Evolutionary conservation across 2,888 invertebrate genomes (phyloP).

Genomic region (Epistrophe grossulariae): DNA sequence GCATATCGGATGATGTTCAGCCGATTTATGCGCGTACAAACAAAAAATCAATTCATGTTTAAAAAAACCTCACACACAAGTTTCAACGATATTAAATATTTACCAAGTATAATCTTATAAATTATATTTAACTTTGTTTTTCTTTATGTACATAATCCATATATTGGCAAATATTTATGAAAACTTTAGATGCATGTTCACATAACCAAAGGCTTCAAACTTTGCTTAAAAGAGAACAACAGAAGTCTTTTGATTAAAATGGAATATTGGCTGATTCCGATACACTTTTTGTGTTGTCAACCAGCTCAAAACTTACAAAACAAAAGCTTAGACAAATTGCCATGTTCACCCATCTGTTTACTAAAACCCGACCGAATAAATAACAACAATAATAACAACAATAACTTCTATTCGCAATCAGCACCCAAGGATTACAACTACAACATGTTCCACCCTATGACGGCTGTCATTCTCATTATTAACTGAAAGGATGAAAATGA

Average conservation of each 20-base stretch:
- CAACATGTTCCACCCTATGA: constrained; percentile 7
- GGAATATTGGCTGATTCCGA: not conserved
- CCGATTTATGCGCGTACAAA: too few relatives aligned
- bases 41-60: too few relatives aligned
- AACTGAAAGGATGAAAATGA: constrained; percentile 54
- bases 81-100: not conserved
- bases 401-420: not conserved
- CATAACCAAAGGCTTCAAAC: constrained; percentile 9
- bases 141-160: not conserved
- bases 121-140: not conserved
- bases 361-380: not conserved
- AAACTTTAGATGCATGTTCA: not conserved
- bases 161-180: too few relatives aligned
- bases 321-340: constrained; percentile 26
- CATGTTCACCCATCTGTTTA: constrained; percentile 48
- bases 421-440: not conserved
- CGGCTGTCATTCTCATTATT: constrained; percentile 57
- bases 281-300: constrained; percentile 22
- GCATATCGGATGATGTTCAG: too few relatives aligned
- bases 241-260: constrained; percentile 5
- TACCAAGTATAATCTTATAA: not conserved
- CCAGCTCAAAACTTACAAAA: not conserved
- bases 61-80: too few relatives aligned
- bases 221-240: not conserved
- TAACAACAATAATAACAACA: not conserved